Conservation (phyloP, 2,888 invertebrate species). For the Plemyria rubiginata region DNA sequence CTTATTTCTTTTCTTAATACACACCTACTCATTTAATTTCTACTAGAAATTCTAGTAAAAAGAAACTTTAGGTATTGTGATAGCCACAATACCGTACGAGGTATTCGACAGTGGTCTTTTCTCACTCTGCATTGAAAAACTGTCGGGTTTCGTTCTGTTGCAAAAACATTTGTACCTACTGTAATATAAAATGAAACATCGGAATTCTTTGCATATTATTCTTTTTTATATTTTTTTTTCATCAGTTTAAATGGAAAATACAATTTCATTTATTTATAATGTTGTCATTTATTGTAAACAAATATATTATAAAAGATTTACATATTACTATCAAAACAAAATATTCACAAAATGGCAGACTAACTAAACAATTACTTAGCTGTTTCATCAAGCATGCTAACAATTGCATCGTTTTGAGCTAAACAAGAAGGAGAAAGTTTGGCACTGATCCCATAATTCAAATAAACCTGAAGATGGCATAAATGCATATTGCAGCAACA, state of each 20-base stretch:
- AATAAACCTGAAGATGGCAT: slow-evolving; percentile 78
- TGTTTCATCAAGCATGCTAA: slow-evolving; percentile 82
- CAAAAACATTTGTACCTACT: too few relatives aligned
- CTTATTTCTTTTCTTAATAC: too few relatives aligned
- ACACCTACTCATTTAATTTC: too few relatives aligned
- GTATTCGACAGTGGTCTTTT: too few relatives aligned
- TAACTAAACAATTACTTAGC: slow-evolving; percentile 84
- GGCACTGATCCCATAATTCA: slow-evolving; percentile 84
- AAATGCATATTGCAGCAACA: slow-evolving; percentile 83
- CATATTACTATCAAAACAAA: slow-evolving; percentile 85
- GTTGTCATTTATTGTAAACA: slow-evolving; percentile 85
- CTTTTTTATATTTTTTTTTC: slow-evolving; percentile 84
- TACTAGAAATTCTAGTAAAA: too few relatives aligned
- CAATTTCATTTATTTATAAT: slow-evolving; percentile 85
- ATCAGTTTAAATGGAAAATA: slow-evolving; percentile 85
- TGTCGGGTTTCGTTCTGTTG: too few relatives aligned
- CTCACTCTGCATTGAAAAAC: too few relatives aligned
- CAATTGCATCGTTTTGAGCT: slow-evolving; percentile 85
- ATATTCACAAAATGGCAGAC: slow-evolving; percentile 86
- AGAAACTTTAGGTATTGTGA: too few relatives aligned
- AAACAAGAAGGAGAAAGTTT: slow-evolving; percentile 83
- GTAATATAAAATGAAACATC: slow-evolving; percentile 70
- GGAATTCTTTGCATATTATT: slow-evolving; percentile 83
- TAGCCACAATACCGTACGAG: too few relatives aligned
- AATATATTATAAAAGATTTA: slow-evolving; percentile 86